Percentiles rank a stretch among this genome's conserved stretches.
Evolutionary conservation across 2,888 invertebrate genomes (phyloP).

Genomic region (Tinea pellionella): DNA sequence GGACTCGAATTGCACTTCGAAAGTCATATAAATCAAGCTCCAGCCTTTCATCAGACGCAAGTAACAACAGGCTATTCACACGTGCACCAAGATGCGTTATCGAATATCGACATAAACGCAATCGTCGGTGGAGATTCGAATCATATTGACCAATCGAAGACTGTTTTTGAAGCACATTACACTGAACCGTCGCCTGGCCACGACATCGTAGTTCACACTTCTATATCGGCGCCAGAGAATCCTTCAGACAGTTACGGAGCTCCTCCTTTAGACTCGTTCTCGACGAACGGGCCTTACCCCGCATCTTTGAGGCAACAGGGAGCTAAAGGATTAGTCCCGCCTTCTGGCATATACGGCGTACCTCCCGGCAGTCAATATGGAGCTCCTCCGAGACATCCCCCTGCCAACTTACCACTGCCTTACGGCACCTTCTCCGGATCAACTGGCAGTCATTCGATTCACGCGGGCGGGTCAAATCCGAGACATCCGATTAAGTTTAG

Average conservation of each 20-base stretch:
- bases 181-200: constrained; percentile 43
- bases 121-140: constrained; percentile 58
- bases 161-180: constrained; percentile 62
- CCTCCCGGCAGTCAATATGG: constrained; percentile 67
- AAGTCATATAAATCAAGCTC: constrained; percentile 30
- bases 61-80: constrained; percentile 50
- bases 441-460: constrained; percentile 31
- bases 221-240: constrained; percentile 24
- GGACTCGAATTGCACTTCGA: constrained; percentile 39
- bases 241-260: constrained; percentile 46
- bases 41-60: constrained; percentile 36
- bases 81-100: constrained; percentile 56
- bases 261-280: constrained; percentile 56
- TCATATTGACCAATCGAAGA: constrained; percentile 59
- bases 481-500: constrained; percentile 77
- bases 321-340: constrained; percentile 67
- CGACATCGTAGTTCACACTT: constrained; percentile 25
- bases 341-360: constrained; percentile 72
- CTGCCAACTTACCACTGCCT: constrained; percentile 45
- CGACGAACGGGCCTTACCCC: constrained; percentile 44
- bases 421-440: constrained; percentile 51
- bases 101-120: constrained; percentile 49
- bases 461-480: constrained; percentile 53
- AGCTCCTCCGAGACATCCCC: constrained; percentile 31
- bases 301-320: constrained; percentile 48